Conservation (phyloP, 1,140 invertebrate species). For the Stegodyphus dumicola region DNA sequence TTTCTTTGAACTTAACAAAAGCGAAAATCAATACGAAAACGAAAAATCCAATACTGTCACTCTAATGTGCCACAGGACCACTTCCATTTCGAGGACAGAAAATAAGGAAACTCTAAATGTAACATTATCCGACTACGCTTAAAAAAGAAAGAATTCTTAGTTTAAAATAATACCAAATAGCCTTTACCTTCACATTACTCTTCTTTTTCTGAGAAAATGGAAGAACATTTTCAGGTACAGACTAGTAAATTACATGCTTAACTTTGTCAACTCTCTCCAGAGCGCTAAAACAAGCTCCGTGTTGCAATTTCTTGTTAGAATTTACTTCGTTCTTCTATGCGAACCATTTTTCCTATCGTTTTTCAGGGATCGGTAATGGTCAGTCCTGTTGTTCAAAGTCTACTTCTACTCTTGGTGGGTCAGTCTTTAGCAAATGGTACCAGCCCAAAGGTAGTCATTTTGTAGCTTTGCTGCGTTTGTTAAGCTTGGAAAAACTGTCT, state of each 20-base stretch:
- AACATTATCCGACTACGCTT: too few species aligned
- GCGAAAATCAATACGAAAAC: too few species aligned
- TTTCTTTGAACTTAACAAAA: too few species aligned
- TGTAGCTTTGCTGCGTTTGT: constrained; percentile 18
- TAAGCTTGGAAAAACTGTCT: constrained; percentile 29
- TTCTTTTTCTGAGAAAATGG: too few species aligned
- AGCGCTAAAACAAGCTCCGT: constrained; percentile 27
- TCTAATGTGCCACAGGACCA: too few species aligned
- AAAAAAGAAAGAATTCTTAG: too few species aligned
- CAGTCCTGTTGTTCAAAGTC: not conserved
- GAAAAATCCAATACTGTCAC: too few species aligned
- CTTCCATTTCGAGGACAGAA: too few species aligned
- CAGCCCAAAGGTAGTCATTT: constrained; percentile 50
- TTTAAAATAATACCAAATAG: too few species aligned
- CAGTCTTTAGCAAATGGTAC: constrained; percentile 53
- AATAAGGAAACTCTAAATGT: too few species aligned
- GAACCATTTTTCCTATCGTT: constrained; percentile 46
- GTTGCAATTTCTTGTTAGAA: constrained; percentile 21
- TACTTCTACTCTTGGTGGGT: constrained; percentile 9
- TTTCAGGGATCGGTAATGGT: constrained; percentile 52
- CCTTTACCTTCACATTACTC: too few species aligned
- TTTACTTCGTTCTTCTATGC: constrained; percentile 20
- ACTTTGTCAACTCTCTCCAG: constrained; percentile 20
- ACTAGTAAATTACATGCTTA: constrained; percentile 45
- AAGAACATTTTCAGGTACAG: too few species aligned